Conservation (phyloP, 2,797 vertebrate genomes). For the Buphagus erythrorhynchus region DNA sequence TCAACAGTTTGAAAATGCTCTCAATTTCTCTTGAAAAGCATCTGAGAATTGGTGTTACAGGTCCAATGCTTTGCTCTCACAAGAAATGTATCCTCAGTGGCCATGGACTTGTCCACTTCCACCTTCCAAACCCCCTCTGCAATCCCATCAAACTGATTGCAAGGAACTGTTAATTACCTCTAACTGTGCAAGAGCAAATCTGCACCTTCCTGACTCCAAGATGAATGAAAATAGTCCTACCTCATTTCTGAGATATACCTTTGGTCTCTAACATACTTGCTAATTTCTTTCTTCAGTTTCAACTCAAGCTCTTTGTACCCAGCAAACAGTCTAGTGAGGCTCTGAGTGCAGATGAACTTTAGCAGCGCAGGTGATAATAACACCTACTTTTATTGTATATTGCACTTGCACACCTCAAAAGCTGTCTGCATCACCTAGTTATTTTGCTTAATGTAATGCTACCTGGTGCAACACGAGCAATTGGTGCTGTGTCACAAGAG, state of each 20-base stretch:
- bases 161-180: not conserved
- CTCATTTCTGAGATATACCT: not conserved
- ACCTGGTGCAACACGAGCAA: not conserved
- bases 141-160: not conserved
- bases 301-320: not conserved
- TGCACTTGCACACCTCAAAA: not conserved
- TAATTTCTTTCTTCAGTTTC: not conserved
- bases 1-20: rapidly evolving
- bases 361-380: not conserved
- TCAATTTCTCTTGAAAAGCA: not conserved
- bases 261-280: not conserved
- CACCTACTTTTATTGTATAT: not conserved
- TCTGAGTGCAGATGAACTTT: not conserved
- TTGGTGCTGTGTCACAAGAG: not conserved
- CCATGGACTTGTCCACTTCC: not conserved
- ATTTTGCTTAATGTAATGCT: not conserved
- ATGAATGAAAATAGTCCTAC: not conserved
- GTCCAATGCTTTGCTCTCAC: not conserved
- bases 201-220: not conserved
- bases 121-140: not conserved
- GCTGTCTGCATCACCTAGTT: not conserved
- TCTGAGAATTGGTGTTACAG: not conserved
- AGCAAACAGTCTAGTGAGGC: not conserved
- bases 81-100: rapidly evolving
- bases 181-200: not conserved